phyloP scores from a whole-genome alignment of 2,797 vertebrate species.

The Naso thynnoides region DNA sequence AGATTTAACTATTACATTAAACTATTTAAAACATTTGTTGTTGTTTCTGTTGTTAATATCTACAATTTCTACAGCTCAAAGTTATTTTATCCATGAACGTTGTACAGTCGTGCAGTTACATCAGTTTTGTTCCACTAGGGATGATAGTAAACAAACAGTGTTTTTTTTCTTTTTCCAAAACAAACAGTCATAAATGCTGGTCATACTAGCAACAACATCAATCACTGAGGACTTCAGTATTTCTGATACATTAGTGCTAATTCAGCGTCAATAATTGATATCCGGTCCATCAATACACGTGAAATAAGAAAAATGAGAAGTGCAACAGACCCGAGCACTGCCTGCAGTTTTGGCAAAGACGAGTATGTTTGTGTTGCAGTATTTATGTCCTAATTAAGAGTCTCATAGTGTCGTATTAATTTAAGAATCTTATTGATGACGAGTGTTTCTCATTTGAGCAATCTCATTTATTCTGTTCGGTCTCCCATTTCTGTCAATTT shows the following conservation, averaged over 20 bases:
- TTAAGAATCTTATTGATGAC: slow-evolving; percentile 68
- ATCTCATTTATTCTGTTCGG: slow-evolving; percentile 77
- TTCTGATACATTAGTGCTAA: slow-evolving; percentile 13
- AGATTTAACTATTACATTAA: no score
- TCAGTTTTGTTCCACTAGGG: background rate
- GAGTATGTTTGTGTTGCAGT: slow-evolving; percentile 37
- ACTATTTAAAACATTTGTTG: no score
- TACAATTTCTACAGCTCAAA: background rate
- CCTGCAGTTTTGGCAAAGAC: slow-evolving; percentile 8
- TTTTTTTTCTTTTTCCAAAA: slow-evolving; percentile 6
- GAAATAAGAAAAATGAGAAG: slow-evolving; percentile 16
- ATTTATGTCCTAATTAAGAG: slow-evolving; percentile 60
- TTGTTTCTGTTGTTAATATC: background rate
- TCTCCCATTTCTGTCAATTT: slow-evolving; percentile 82
- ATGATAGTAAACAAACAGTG: slow-evolving; percentile 1
- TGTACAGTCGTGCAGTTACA: no score
- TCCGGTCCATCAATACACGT: slow-evolving; percentile 22
- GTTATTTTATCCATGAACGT: background rate
- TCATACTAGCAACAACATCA: background rate
- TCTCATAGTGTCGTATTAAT: slow-evolving; percentile 43
- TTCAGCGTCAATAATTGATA: slow-evolving; percentile 18
- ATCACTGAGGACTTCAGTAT: background rate
- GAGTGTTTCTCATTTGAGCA: slow-evolving; percentile 70
- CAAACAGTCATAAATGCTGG: background rate
- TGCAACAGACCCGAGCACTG: background rate